Percentiles rank a stretch among this genome's conserved stretches.
Conservation (phyloP, 2,113 vertebrate genomes). For the Sorex araneus region DNA sequence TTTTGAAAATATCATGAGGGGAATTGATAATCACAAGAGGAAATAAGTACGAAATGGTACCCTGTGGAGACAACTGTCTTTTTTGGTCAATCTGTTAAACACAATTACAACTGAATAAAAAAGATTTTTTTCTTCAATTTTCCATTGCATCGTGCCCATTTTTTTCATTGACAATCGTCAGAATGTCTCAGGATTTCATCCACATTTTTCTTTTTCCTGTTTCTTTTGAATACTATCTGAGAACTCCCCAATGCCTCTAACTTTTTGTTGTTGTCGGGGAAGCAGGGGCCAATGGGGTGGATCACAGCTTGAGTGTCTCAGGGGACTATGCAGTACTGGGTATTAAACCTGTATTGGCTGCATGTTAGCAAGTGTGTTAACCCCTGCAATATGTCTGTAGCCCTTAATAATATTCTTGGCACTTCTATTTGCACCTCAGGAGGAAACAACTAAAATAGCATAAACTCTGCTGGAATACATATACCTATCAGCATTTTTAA, state of each 20-base stretch:
- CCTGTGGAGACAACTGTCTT: neutral
- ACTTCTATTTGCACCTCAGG: slow-evolving; percentile 16
- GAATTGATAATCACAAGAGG: slow-evolving; percentile 5
- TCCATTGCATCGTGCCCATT: neutral
- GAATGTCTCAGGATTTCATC: slow-evolving; percentile 28
- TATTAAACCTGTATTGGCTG: no score
- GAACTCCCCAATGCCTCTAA: neutral
- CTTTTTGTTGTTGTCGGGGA: no score
- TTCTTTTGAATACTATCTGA: slow-evolving; percentile 60
- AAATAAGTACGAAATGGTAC: neutral
- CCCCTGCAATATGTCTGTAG: neutral
- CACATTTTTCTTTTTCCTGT: slow-evolving; percentile 44
- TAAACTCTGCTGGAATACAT: neutral
- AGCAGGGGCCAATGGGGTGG: no score
- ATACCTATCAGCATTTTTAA: slow-evolving; percentile 19
- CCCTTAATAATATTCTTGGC: slow-evolving; percentile 37
- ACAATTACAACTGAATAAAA: neutral
- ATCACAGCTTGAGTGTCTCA: no score
- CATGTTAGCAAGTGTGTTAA: no score
- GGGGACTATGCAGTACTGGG: no score
- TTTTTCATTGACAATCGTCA: neutral
- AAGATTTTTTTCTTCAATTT: neutral
- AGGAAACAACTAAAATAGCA: neutral
- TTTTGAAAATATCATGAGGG: slow-evolving; percentile 13
- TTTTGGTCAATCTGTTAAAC: neutral